phyloP scores from a whole-genome alignment of 2,888 invertebrate genomes.

The Leucoma salicis region DNA sequence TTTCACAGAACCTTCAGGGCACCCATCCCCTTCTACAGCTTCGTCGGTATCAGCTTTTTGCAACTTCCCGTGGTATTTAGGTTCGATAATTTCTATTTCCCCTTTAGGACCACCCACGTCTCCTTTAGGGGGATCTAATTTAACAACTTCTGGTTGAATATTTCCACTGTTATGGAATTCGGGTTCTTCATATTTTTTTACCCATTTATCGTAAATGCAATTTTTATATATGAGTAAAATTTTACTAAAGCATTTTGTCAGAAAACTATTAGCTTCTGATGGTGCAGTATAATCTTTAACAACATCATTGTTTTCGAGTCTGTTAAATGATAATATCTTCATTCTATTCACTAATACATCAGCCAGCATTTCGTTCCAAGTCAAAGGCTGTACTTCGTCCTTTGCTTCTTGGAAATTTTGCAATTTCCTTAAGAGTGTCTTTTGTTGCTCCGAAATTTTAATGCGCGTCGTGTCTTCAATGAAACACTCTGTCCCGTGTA shows the following conservation, averaged over 20 bases:
- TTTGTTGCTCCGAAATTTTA: slow-evolving; percentile 47
- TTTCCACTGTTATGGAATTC: slow-evolving; percentile 4
- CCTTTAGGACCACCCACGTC: slow-evolving; percentile 44
- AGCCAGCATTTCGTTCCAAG: slow-evolving; percentile 69
- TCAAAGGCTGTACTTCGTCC: slow-evolving; percentile 45
- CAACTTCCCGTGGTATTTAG: slow-evolving; percentile 54
- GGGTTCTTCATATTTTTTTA: slow-evolving; percentile 19
- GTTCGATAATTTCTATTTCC: slow-evolving; percentile 64
- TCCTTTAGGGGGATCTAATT: slow-evolving; percentile 10
- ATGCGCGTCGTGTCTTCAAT: slow-evolving; percentile 36
- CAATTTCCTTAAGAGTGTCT: slow-evolving; percentile 62
- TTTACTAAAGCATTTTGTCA: slow-evolving; percentile 49
- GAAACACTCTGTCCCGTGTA: slow-evolving; percentile 45
- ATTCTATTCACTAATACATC: slow-evolving; percentile 63
- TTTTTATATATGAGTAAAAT: slow-evolving; percentile 54
- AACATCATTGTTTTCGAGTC: slow-evolving; percentile 32
- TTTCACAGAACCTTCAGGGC: slow-evolving; percentile 46
- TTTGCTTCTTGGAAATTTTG: slow-evolving; percentile 51
- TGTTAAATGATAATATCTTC: slow-evolving; percentile 51
- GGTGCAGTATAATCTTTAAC: slow-evolving; percentile 20
- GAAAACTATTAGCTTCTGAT: slow-evolving; percentile 17
- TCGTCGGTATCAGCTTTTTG: slow-evolving; percentile 14
- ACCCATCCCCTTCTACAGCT: slow-evolving; percentile 28
- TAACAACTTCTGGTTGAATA: slow-evolving; percentile 20
- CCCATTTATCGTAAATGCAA: slow-evolving; percentile 50